Evolutionary conservation across 2,888 invertebrate species (phyloP).

Genomic region (Megalurothrips usitatus): DNA sequence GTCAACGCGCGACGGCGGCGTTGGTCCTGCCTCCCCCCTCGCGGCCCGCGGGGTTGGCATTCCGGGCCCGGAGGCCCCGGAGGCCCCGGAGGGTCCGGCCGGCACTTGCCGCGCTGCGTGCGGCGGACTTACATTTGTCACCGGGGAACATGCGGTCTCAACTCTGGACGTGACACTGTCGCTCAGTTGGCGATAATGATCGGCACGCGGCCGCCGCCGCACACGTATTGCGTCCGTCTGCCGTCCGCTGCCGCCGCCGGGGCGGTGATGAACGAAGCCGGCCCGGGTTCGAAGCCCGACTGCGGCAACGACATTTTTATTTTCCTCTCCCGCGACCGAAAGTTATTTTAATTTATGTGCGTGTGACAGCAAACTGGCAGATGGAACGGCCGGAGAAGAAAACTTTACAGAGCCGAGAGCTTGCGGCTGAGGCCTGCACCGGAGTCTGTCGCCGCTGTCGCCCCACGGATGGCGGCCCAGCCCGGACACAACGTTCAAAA

Average conservation of each 20-base stretch:
- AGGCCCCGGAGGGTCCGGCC: not conserved
- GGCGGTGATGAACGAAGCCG: not conserved
- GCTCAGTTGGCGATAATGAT: constrained; percentile 14
- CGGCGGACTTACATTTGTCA: constrained; percentile 19
- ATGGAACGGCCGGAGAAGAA: no score
- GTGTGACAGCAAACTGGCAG: no score
- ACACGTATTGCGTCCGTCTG: no score
- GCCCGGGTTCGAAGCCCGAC: not conserved
- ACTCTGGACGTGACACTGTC: constrained; percentile 19
- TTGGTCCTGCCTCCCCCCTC: not conserved
- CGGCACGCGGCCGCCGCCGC: constrained; percentile 8
- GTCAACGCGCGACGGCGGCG: no score
- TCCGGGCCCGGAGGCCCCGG: not conserved
- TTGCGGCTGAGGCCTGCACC: no score
- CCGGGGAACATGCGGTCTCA: constrained; percentile 8
- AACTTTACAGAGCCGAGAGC: no score
- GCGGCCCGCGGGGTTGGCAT: not conserved
- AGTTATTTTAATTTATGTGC: no score
- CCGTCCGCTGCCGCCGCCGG: no score
- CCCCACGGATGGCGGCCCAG: no score
- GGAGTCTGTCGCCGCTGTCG: no score
- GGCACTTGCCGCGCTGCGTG: not conserved
- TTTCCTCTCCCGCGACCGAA: no score
- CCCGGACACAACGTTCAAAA: not conserved
- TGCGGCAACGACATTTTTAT: no score